These are phyloP conservation scores for Fissipunctia ypsillon DNA, from an alignment of 2,888 invertebrate genomes.

Conservation along the genomic window DNA sequence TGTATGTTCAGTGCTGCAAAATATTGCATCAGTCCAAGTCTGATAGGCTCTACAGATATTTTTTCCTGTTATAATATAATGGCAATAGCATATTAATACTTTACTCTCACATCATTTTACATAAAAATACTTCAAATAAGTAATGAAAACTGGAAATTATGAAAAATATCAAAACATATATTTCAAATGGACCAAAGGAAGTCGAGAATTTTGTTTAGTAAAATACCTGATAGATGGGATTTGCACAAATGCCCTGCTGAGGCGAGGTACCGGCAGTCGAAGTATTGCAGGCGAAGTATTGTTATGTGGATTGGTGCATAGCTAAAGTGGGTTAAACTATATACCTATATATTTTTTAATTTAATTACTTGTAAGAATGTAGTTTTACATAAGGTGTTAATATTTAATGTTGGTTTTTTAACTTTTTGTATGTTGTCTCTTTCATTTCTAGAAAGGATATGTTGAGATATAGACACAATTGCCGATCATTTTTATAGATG, in stretches of 20 bases:
- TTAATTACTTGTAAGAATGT: too few relatives aligned
- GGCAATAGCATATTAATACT: neutral
- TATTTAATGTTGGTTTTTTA: neutral
- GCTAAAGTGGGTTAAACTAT: neutral
- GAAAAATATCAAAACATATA: constrained; percentile 30
- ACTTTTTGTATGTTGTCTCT: too few relatives aligned
- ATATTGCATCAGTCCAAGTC: neutral
- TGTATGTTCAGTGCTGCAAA: neutral
- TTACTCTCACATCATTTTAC: neutral
- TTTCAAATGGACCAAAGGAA: constrained; percentile 44
- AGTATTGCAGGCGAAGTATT: constrained; percentile 35
- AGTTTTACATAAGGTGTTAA: too few relatives aligned
- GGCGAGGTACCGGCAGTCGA: constrained; percentile 1
- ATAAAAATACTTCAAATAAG: constrained; percentile 6
- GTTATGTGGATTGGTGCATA: constrained; percentile 22
- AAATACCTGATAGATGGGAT: constrained; percentile 39
- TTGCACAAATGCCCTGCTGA: constrained; percentile 15
- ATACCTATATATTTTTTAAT: too few relatives aligned
- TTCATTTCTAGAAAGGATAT: too few relatives aligned
- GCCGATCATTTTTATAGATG: too few relatives aligned
- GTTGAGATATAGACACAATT: too few relatives aligned
- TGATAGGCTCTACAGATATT: neutral
- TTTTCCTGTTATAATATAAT: neutral
- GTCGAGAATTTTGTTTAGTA: constrained; percentile 44
- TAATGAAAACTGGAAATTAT: constrained; percentile 24